A percentile compares a stretch with the other conserved stretches of the same genome.
phyloP scores from a whole-genome alignment of 2,888 invertebrate genomes.

The Parnassius smintheus region DNA sequence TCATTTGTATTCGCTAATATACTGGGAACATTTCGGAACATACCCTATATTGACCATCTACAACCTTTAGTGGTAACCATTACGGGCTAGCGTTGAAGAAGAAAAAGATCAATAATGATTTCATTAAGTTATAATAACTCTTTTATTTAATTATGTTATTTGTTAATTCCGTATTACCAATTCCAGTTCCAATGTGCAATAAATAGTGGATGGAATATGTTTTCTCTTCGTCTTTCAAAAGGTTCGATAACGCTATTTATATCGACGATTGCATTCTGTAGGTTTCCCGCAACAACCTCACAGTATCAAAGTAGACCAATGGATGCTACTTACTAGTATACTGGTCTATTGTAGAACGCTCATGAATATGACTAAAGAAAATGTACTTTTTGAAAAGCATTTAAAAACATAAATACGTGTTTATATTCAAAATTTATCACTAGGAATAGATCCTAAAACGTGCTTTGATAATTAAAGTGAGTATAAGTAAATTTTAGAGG shows the following conservation, averaged over 20 bases:
- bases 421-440: no score
- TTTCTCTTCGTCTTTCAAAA: constrained; percentile 27
- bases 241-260: constrained; percentile 48
- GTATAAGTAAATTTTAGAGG: no score
- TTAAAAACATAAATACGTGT: no score
- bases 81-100: background rate
- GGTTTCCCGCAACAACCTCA: constrained; percentile 45
- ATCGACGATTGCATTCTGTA: constrained; percentile 45
- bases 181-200: constrained; percentile 15
- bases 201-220: constrained; percentile 21
- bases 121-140: background rate
- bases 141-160: background rate
- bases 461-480: no score
- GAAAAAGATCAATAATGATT: background rate
- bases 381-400: no score
- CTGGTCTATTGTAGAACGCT: no score
- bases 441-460: no score
- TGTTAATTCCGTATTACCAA: background rate
- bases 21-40: no score
- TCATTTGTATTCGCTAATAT: no score
- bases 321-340: background rate
- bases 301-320: constrained; percentile 29
- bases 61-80: background rate
- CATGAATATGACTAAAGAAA: no score
- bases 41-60: background rate